These are phyloP conservation scores for Odocoileus virginianus DNA, from an alignment of 2,113 vertebrate genomes.

Conservation along the genomic window DNA sequence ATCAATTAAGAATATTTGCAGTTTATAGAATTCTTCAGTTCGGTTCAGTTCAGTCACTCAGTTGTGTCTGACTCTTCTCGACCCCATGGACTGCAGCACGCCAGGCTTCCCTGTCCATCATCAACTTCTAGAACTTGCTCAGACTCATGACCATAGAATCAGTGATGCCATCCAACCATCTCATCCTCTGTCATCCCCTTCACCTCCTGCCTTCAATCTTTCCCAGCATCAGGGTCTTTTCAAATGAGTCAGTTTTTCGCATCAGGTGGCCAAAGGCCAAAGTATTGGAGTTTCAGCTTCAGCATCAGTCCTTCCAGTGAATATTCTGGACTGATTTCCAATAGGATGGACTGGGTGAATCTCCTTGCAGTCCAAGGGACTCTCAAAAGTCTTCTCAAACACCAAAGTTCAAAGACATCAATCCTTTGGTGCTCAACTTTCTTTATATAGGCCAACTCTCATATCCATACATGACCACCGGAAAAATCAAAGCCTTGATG, in stretches of 20 bases:
- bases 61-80: rapidly evolving
- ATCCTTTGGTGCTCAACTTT: neutral
- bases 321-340: neutral
- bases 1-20: neutral
- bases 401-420: neutral
- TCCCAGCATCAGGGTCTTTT: neutral
- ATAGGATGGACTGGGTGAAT: neutral
- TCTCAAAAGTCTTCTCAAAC: neutral
- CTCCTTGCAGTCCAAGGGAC: neutral
- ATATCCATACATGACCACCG: neutral
- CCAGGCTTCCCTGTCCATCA: neutral
- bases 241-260: neutral
- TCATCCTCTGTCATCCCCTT: neutral
- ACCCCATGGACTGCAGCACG: neutral
- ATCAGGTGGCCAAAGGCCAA: neutral
- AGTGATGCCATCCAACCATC: neutral
- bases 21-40: neutral
- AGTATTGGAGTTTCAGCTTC: neutral
- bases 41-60: rapidly evolving
- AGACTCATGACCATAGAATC: neutral
- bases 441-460: neutral
- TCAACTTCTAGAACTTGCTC: neutral
- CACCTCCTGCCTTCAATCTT: neutral
- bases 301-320: neutral
- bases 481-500: neutral